phyloP scores from a whole-genome alignment of 1,140 invertebrate genomes.

The Aphelenchoides fujianensis region DNA sequence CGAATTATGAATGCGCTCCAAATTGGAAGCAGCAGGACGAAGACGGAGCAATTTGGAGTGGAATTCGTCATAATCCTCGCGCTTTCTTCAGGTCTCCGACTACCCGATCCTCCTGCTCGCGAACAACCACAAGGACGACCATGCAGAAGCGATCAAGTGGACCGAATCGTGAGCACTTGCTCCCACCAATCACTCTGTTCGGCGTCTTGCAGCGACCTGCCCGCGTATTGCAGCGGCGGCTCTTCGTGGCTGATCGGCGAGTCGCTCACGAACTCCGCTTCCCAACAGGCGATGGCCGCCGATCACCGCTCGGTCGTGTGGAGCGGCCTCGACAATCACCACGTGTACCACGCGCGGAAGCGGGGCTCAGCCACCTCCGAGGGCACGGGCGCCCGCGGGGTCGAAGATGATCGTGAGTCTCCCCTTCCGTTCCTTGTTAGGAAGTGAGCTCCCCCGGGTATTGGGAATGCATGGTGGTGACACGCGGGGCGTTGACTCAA shows the following conservation, averaged over 20 bases:
- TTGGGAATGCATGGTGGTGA: too few relatives aligned
- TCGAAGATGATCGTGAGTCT: neutral
- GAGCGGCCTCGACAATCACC: neutral
- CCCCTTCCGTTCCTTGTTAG: too few relatives aligned
- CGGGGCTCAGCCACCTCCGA: slow-evolving; percentile 6
- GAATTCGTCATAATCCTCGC: neutral
- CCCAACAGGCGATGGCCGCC: neutral
- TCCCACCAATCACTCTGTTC: neutral
- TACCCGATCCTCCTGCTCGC: slow-evolving; percentile 2
- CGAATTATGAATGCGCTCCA: neutral
- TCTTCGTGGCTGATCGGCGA: slow-evolving; percentile 32
- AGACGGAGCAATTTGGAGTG: neutral
- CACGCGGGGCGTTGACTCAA: too few relatives aligned
- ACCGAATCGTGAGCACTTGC: neutral
- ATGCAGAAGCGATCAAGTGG: neutral
- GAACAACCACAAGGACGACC: neutral
- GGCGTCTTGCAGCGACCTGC: slow-evolving; percentile 28
- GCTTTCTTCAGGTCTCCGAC: neutral
- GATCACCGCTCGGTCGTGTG: neutral
- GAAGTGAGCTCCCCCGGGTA: too few relatives aligned
- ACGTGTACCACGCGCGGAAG: neutral
- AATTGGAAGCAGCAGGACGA: neutral
- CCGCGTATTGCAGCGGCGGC: slow-evolving; percentile 28
- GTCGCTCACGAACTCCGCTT: neutral
- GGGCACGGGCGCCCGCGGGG: neutral